Conservation (phyloP, 2,797 vertebrate genomes). For the Lagocephalus sceleratus region DNA sequence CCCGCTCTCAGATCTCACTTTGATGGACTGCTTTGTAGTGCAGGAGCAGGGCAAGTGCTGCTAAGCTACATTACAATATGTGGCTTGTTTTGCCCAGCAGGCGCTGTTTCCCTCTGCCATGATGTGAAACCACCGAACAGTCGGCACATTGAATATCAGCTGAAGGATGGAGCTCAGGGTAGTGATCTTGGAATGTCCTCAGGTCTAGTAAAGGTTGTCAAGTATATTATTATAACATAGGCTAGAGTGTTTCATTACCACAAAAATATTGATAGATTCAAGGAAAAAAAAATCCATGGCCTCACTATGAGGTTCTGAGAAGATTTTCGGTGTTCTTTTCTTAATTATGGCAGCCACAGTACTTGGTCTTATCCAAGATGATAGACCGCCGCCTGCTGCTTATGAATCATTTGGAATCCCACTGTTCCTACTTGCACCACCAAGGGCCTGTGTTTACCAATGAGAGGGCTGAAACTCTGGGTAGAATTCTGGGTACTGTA, state of each 20-base stretch:
- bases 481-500: no score
- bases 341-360: no score
- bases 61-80: conserved; percentile 70
- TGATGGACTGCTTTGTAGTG: conserved; percentile 76
- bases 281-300: neutral
- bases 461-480: no score
- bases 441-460: no score
- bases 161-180: conserved; percentile 54
- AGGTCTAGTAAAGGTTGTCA: conserved; percentile 20
- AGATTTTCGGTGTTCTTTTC: no score
- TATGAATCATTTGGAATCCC: no score
- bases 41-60: conserved; percentile 62
- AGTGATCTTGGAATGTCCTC: conserved; percentile 32
- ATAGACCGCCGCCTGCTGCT: no score
- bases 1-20: conserved; percentile 69
- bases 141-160: conserved; percentile 54
- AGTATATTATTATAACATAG: conserved; percentile 12
- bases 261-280: neutral
- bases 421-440: no score
- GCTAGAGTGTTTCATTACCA: neutral
- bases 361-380: no score
- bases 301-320: conserved; percentile 13
- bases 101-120: conserved; percentile 61
- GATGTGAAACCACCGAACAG: conserved; percentile 64
- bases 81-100: conserved; percentile 69